Percentiles rank a stretch among this genome's conserved stretches.
Conservation (phyloP, 2,888 invertebrate species). For the Drosophila hawaiiensis region DNA sequence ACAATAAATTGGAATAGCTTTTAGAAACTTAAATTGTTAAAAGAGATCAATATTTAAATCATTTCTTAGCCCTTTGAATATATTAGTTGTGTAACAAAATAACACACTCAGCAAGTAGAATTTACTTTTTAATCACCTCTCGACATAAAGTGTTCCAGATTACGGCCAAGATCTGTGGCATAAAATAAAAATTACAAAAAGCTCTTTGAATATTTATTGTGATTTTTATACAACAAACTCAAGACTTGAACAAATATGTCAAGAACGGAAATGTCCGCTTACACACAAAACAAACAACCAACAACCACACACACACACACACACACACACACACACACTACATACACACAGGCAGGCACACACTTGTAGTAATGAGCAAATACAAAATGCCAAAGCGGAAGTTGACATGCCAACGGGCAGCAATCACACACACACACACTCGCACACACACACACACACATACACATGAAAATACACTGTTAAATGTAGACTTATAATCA, state of each 20-base stretch:
- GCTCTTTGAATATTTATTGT: constrained; percentile 12
- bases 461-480: not conserved
- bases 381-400: constrained; percentile 45
- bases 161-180: not conserved
- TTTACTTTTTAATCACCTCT: not conserved
- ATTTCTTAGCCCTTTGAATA: not conserved
- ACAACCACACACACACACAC: constrained; percentile 13
- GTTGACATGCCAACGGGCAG: constrained; percentile 39
- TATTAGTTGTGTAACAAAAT: not conserved
- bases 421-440: constrained; percentile 9
- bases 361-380: constrained; percentile 67
- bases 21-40: not conserved
- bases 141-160: not conserved
- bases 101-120: not conserved
- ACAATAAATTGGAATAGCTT: not conserved
- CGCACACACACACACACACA: constrained; percentile 1
- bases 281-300: constrained; percentile 12
- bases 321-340: not conserved
- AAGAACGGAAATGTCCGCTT: constrained; percentile 45
- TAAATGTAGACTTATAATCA: not conserved
- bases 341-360: not conserved
- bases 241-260: constrained; percentile 58
- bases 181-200: not conserved
- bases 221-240: constrained; percentile 24
- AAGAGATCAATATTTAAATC: not conserved